These are phyloP conservation scores for Zeuzera pyrina DNA, from an alignment of 2,888 invertebrate species.

Conservation along the genomic window DNA sequence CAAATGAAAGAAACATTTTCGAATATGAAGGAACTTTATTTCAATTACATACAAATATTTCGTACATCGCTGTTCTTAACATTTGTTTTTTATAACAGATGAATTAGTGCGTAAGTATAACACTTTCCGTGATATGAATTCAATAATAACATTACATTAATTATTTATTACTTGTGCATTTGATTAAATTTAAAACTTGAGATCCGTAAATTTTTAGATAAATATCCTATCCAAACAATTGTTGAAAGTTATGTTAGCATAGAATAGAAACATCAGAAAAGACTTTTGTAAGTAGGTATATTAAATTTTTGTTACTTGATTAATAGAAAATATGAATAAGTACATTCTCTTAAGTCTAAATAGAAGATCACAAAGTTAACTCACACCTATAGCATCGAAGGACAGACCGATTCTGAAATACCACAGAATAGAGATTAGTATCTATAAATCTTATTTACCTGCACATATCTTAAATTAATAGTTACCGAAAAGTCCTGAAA, in stretches of 20 bases:
- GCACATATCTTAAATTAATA: too few relatives aligned
- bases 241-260: conserved; percentile 41
- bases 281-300: conserved; percentile 44
- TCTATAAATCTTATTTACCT: conserved; percentile 7
- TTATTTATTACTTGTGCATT: conserved; percentile 26
- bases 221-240: too few relatives aligned
- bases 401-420: conserved; percentile 16
- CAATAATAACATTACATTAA: conserved; percentile 21
- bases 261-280: too few relatives aligned
- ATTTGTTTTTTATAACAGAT: conserved; percentile 31
- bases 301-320: conserved; percentile 50
- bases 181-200: conserved; percentile 36
- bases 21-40: conserved; percentile 69
- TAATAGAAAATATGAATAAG: conserved; percentile 69
- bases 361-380: conserved; percentile 59
- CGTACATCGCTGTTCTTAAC: conserved; percentile 31
- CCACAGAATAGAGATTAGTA: conserved; percentile 13
- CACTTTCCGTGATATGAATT: conserved; percentile 53
- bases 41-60: conserved; percentile 57
- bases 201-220: not conserved
- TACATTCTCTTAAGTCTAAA: conserved; percentile 59
- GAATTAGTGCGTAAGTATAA: conserved; percentile 55
- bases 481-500: too few relatives aligned
- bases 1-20: too few relatives aligned
- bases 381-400: conserved; percentile 28